Evolutionary conservation across 2,888 invertebrate species (phyloP).

Genomic region (Ashinkailepas kermadecensis): DNA sequence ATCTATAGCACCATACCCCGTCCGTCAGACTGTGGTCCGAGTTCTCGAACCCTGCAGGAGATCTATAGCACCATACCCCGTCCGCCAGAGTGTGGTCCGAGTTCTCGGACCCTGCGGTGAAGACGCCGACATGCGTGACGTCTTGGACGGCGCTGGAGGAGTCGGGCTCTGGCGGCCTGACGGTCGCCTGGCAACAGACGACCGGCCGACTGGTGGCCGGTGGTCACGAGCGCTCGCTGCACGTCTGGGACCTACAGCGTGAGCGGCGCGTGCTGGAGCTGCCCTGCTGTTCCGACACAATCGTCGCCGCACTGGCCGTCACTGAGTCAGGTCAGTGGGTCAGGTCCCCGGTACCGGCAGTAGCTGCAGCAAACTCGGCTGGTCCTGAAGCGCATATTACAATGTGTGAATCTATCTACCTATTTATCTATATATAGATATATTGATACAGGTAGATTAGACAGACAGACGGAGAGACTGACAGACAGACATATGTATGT

Average conservation of each 20-base stretch:
- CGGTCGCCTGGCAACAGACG: background rate
- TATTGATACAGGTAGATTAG: too few species aligned
- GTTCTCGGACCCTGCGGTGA: background rate
- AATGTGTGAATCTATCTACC: too few species aligned
- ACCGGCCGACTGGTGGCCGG: background rate
- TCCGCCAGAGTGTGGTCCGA: constrained; percentile 4
- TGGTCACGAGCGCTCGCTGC: background rate
- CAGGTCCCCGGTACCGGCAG: too few species aligned
- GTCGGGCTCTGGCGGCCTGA: background rate
- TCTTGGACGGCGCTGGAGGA: background rate
- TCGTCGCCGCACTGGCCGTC: background rate
- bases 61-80: background rate
- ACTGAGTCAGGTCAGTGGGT: background rate
- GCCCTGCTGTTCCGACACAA: background rate
- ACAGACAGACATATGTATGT: too few species aligned
- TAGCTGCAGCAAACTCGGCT: too few species aligned
- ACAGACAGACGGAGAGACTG: too few species aligned
- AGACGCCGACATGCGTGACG: background rate
- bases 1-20: background rate
- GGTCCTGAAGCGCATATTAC: too few species aligned
- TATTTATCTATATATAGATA: too few species aligned
- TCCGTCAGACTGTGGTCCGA: constrained; percentile 3
- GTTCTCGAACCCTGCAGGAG: background rate
- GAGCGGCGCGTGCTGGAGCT: constrained; percentile 3
- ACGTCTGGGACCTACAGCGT: constrained; percentile 17